phyloP scores from a whole-genome alignment of 2,797 vertebrate genomes.

The Coregonus ussuriensis region DNA sequence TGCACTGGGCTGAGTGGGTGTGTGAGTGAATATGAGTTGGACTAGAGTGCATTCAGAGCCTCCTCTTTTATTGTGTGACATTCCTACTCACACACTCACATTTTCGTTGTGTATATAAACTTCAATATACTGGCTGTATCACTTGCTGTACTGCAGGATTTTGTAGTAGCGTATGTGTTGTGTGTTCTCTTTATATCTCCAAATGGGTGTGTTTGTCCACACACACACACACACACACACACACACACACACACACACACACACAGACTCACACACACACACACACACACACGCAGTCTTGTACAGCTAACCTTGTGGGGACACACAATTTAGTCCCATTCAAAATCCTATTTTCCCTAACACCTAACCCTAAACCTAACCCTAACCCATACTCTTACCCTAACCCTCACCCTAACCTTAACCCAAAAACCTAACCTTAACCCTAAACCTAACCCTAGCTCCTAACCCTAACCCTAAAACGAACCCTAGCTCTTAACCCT shows the following conservation, averaged over 20 bases:
- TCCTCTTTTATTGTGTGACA: background rate
- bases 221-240: background rate
- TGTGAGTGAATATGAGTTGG: conserved; percentile 2
- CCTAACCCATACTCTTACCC: too few relatives aligned
- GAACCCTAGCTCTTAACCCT: too few relatives aligned
- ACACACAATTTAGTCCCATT: too few relatives aligned
- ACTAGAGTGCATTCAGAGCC: conserved; percentile 2
- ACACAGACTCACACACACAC: background rate
- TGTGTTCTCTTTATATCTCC: background rate
- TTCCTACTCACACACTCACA: background rate
- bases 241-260: background rate
- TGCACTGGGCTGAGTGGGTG: conserved; percentile 3
- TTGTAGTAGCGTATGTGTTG: background rate
- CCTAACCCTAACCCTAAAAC: too few relatives aligned
- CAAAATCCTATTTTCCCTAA: too few relatives aligned
- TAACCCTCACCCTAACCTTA: background rate
- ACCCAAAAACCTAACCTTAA: background rate
- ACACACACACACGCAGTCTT: background rate
- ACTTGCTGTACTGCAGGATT: background rate
- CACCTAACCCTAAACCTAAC: too few relatives aligned
- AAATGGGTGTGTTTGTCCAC: background rate
- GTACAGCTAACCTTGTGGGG: background rate
- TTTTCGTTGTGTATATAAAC: background rate
- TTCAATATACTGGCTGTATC: background rate
- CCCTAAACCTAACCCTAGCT: too few relatives aligned